Evolutionary conservation across 2,888 invertebrate genomes (phyloP), one percentile per base, ranked within the genome.

Genomic region (Entomobrya proxima): DNA sequence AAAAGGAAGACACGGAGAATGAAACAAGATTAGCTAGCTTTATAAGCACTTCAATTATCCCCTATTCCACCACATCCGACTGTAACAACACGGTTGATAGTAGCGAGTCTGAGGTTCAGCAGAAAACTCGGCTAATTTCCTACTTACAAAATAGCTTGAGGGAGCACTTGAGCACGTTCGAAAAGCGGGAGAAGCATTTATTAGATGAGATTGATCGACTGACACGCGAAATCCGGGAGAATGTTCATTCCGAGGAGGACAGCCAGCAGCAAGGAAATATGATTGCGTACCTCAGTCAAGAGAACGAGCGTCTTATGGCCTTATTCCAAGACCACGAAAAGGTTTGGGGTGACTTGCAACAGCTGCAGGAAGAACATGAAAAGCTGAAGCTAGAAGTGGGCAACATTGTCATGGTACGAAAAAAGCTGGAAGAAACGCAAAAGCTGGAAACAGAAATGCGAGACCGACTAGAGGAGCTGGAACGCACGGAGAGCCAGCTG

Each of bases 401-500:
- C 15, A 81, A 77, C 27, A 83, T 78, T 7, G 85, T 76, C n/a
- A 85, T 85, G 11, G 69, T 90, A n/a, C 83, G 88, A 35, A 88
- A 86, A 64, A 85, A 86, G 75, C 85, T 90, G 24, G 89, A 89
- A 21, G 89, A 88, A 15, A 80, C 88, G 32, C 86, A 87, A 74
- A 83, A 83, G 44, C 69, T 92, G 72, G 94, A 95, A 87, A 93
- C 94, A 67, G 93, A 94, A 44, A 92, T 95, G 86, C 94, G 94
- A 91, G 92, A 92, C 69, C 93, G 94, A 86, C 93, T 95, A 24
- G 92, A 92, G 47, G 94, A 95, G 88, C 91, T 95, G 75, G 94
- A 95, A 91, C 92, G 93, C 75, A 93, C 94, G 64, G 95, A 95
- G 91, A 92, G 85, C 37, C 67, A 82, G 30, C 80, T 81, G 27